Evolutionary conservation across 2,113 vertebrate genomes (phyloP), one percentile per base, ranked within the genome.

Genomic region (Hippocampus mohnikei): DNA sequence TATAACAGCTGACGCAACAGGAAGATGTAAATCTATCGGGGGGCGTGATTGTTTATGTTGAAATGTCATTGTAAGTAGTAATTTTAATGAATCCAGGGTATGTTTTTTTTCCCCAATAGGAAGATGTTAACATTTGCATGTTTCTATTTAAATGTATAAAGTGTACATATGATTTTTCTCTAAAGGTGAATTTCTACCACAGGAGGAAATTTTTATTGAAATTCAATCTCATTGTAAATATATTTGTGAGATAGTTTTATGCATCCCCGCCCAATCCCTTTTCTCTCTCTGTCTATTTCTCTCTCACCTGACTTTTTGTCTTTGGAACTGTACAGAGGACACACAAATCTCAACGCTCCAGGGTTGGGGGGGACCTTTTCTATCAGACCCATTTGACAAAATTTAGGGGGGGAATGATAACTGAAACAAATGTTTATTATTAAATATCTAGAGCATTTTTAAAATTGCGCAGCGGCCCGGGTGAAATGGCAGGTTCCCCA

Each of bases 61-160:
- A 90, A 83, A 89, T 88, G 87, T 91, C 83, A 75, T 82, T 90
- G 83, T 88, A 90, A 88, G 78, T 88, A 86, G 84, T 85, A 84
- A 89, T 87, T 85, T 87, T 84, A 84, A 87, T 75, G 75, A 90
- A 90, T 89, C 88, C 90, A 92, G 90, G 90, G 89, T 93, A 91
- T 79, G 60, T 62, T 78, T 77, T 85, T 74, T 79, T 85, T 80
- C 75, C 88, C 85, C 76, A 81, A 56, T 87, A 87, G 87, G 82
- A 85, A 87, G 82, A 83, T 81, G 88, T 86, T 88, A 90, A 92
- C 88, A 90, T 87, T 88, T 89, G 92, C 91, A 92, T 93, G 92
- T 92, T 92, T 93, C 86, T 92, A 92, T 90, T 92, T 93, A 93
- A 93, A 74, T 93, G 91, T 93, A 92, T 77, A 93, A 89, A 92